Conservation (phyloP, 23 tunicate species). For the Halocynthia roretzi region DNA sequence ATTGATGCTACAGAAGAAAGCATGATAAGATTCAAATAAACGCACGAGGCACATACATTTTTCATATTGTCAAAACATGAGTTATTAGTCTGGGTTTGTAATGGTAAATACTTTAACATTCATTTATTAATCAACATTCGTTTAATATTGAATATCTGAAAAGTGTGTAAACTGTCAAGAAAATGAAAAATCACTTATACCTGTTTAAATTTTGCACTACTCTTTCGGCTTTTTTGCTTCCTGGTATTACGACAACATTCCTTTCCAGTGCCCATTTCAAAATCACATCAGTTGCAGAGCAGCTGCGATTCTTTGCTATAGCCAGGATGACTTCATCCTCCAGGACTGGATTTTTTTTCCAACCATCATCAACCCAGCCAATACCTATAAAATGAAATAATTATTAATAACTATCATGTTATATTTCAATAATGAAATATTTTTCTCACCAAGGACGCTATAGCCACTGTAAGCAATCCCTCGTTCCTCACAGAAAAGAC, state of each 20-base stretch:
- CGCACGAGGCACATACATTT: no score
- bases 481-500: neutral
- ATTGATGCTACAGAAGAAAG: no score
- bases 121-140: no score
- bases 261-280: slow-evolving; percentile 27
- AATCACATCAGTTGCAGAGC: slow-evolving; percentile 27
- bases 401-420: neutral
- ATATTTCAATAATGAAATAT: neutral
- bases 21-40: no score
- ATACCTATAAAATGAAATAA: slow-evolving; percentile 9
- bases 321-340: slow-evolving; percentile 14
- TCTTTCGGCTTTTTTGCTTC: slow-evolving; percentile 5
- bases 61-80: no score
- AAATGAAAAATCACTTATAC: neutral
- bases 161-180: no score
- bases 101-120: no score
- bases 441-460: slow-evolving; percentile 18
- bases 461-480: slow-evolving; percentile 24
- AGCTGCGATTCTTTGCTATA: slow-evolving; percentile 15
- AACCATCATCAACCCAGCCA: slow-evolving; percentile 42
- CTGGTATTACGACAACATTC: slow-evolving; percentile 25
- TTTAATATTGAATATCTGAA: no score
- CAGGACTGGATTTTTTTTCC: slow-evolving; percentile 29
- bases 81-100: no score
- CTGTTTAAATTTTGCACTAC: slow-evolving; percentile 13